These are phyloP conservation scores for Eilema caniola DNA, from an alignment of 2,888 invertebrate genomes.

Conservation along the genomic window DNA sequence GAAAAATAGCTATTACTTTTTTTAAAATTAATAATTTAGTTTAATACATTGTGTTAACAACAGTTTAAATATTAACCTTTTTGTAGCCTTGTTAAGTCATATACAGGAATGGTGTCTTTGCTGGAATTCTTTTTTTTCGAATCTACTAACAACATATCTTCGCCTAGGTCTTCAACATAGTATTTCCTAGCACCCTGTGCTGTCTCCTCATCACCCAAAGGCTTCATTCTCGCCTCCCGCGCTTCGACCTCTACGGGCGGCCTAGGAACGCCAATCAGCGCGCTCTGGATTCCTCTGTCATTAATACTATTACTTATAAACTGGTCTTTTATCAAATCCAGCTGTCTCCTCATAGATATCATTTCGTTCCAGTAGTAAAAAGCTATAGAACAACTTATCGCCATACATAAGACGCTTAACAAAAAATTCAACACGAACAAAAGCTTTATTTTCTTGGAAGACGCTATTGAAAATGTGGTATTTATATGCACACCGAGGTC, in stretches of 20 bases:
- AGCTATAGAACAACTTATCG: conserved; percentile 74
- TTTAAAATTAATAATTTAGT: neutral
- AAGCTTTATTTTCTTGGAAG: conserved; percentile 83
- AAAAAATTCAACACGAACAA: conserved; percentile 80
- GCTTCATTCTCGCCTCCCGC: conserved; percentile 66
- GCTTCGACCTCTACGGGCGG: conserved; percentile 50
- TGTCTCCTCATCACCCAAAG: conserved; percentile 52
- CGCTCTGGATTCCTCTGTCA: conserved; percentile 66
- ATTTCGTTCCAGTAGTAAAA: conserved; percentile 82
- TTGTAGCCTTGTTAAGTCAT: conserved; percentile 64
- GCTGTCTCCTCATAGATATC: conserved; percentile 73
- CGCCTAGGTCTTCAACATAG: conserved; percentile 77
- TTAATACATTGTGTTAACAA: conserved; percentile 1
- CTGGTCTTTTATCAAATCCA: conserved; percentile 75
- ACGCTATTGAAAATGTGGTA: conserved; percentile 81
- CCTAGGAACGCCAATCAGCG: conserved; percentile 62
- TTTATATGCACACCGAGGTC: conserved; percentile 83
- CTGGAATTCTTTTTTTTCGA: conserved; percentile 72
- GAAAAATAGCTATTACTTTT: conserved; percentile 19
- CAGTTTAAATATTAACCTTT: conserved; percentile 64
- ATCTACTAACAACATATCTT: conserved; percentile 77
- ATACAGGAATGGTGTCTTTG: conserved; percentile 58
- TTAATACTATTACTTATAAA: conserved; percentile 66
- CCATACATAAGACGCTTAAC: conserved; percentile 75
- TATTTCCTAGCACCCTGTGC: conserved; percentile 64